Base-by-base conservation (phyloP, 2,888 invertebrate species). In the Marronus borbonicus region DNA sequence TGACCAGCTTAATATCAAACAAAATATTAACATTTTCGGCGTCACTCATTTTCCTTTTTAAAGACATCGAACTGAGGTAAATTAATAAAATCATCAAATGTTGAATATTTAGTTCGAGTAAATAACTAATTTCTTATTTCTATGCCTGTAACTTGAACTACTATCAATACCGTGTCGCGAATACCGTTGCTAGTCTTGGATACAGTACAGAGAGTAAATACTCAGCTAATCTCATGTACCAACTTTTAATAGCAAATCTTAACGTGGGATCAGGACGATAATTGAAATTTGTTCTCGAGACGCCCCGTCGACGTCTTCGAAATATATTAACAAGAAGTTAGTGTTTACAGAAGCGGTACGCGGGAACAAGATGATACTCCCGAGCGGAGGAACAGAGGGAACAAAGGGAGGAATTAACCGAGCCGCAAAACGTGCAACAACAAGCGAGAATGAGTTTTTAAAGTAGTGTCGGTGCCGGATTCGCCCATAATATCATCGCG, bases 241-340 rank as follows among this genome's bases (percentile, higher is more conserved):
- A 86, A 86, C 84, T 85, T 86, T 85, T 86, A 85, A 86, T 84
- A 84, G 84, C 83, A 85, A 85, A 84, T 85, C 84, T 84, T 84
- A 84, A 83, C 83, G 82, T 82, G 80, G 85, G 85, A 86, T 86
- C 86, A 85, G 82, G 81, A 82, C 83, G 85, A 85, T 86, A 86
- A 86, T 86, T 86, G 86, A 84, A 86, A 85, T 84, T 84, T 83
- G 83, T 82, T 83, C 84, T 82, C 76, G 81, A 80, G 69, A 78
- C 69, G 80, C 81, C 20, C 80, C 76, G 58, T 31, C 72, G 72
- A 81, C 78, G 70, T 72, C 72, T 70, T 80, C 81, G 81, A 82
- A 82, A 82, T 81, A 81, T 81, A 82, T 81, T 82, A 82, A 81
- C 82, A 81, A 82, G 82, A 80, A 82, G 80, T 82, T 82, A 78